Conservation (phyloP, 2,797 vertebrate genomes). For the Mus caroli region DNA sequence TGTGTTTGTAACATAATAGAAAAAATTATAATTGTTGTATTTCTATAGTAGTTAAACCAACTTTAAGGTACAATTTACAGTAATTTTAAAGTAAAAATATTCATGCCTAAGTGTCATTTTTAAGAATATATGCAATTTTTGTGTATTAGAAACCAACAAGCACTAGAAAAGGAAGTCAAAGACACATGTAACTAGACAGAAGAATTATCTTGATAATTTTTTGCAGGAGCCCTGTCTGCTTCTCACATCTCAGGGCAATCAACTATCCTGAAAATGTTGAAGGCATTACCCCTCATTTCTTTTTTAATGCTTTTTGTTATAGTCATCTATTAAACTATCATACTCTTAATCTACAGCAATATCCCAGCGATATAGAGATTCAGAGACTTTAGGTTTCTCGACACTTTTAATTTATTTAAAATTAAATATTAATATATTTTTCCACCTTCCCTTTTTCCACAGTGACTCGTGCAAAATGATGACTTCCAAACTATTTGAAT, state of each 20-base stretch:
- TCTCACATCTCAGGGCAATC: background rate
- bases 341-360: background rate
- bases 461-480: background rate
- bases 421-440: background rate
- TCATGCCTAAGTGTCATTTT: background rate
- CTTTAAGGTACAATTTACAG: background rate
- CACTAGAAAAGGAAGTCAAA: background rate
- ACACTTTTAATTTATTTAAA: background rate
- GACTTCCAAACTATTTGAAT: background rate
- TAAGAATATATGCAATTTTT: background rate
- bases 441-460: rapidly evolving
- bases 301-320: background rate
- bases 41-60: background rate
- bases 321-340: background rate
- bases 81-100: background rate
- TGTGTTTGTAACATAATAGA: background rate
- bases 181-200: background rate
- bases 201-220: background rate
- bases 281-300: background rate
- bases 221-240: background rate
- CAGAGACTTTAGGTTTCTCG: background rate
- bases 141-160: background rate
- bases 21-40: background rate
- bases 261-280: background rate
- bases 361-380: background rate